A percentile compares a stretch with the other conserved stretches of the same genome.
Evolutionary conservation across 2,797 vertebrate genomes (phyloP).

Genomic region (Amblyopsis hoosieri): DNA sequence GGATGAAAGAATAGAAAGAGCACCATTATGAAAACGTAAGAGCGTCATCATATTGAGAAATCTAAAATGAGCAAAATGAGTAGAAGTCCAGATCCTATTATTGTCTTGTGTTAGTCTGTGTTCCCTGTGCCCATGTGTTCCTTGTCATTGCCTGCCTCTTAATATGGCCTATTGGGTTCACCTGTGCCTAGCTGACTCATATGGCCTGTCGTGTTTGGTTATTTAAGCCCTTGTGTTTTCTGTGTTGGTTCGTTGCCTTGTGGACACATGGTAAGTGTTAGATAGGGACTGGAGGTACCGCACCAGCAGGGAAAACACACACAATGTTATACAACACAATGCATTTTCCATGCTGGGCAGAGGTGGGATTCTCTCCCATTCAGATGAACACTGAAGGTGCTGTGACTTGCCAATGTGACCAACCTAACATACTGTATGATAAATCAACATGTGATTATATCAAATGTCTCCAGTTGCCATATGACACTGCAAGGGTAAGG

Average conservation of each 20-base stretch:
- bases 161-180: no score
- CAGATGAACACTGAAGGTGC: no score
- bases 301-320: constrained; percentile 23
- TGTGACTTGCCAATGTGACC: no score
- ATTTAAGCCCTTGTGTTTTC: no score
- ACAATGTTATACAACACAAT: constrained; percentile 13
- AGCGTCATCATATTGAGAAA: neutral
- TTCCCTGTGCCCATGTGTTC: no score
- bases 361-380: constrained; percentile 10
- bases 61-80: constrained; percentile 52
- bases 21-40: no score
- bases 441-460: neutral
- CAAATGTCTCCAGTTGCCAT: neutral
- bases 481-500: neutral
- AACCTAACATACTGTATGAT: no score
- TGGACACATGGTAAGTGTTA: constrained; percentile 59
- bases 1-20: constrained; percentile 12
- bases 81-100: constrained; percentile 29
- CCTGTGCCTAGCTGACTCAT: no score
- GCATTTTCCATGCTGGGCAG: constrained; percentile 1
- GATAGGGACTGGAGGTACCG: constrained; percentile 48
- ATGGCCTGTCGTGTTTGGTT: no score
- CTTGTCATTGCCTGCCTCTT: no score
- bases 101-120: neutral
- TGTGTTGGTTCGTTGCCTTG: neutral